phyloP scores from a whole-genome alignment of 2,113 vertebrate species.

The Gobiocypris rarus region DNA sequence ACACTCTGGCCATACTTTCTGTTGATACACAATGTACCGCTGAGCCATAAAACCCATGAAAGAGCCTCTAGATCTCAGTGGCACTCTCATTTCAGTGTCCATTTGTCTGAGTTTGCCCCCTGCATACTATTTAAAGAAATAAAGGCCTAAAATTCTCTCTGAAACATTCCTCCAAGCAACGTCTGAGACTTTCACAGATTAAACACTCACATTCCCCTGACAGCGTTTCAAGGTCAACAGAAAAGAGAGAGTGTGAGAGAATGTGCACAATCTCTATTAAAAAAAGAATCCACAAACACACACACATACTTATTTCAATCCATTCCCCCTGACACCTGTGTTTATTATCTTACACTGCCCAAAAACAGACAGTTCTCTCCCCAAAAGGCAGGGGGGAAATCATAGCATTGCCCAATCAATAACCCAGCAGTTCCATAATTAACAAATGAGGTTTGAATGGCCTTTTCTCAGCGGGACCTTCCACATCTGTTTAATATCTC shows the following conservation, averaged over 20 bases:
- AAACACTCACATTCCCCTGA: conserved; percentile 43
- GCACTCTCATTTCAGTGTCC: conserved; percentile 48
- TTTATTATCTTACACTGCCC: conserved; percentile 5
- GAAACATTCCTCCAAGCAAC: conserved; percentile 33
- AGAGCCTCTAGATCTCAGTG: conserved; percentile 30
- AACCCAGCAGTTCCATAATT: conserved; percentile 51
- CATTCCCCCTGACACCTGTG: neutral
- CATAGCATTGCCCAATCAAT: conserved; percentile 48
- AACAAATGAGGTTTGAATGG: conserved; percentile 47
- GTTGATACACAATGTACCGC: neutral
- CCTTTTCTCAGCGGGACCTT: conserved; percentile 14
- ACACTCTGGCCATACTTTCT: neutral
- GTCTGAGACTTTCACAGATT: conserved; percentile 52
- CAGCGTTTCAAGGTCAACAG: conserved; percentile 59
- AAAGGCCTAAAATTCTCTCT: conserved; percentile 44
- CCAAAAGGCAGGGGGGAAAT: neutral
- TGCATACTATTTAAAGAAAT: conserved; percentile 65
- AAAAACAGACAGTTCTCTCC: neutral
- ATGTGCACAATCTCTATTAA: conserved; percentile 15
- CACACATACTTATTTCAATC: conserved; percentile 9
- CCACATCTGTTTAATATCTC: conserved; percentile 57
- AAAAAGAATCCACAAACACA: conserved; percentile 30
- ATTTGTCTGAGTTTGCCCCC: conserved; percentile 45
- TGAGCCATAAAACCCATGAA: neutral
- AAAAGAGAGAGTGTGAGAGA: conserved; percentile 18